A percentile compares a stretch with the other conserved stretches of the same genome.
Conservation (phyloP, 2,113 vertebrate genomes). For the Zonotrichia leucophrys region DNA sequence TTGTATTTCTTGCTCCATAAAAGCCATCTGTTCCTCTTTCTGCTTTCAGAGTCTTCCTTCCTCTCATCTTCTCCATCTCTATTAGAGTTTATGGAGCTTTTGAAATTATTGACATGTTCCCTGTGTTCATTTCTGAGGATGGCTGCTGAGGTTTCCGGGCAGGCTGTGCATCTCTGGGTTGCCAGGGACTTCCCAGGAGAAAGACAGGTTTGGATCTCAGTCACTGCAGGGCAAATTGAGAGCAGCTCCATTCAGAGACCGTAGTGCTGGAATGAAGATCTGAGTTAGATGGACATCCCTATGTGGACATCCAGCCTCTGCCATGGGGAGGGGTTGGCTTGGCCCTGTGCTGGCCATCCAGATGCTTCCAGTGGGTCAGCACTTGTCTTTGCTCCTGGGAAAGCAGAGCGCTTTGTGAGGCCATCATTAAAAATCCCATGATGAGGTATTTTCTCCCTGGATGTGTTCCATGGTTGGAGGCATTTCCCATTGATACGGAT, state of each 20-base stretch:
- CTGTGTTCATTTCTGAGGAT: neutral
- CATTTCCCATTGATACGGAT: accelerated
- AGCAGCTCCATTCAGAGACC: neutral
- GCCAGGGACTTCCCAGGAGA: neutral
- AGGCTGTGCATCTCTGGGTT: neutral
- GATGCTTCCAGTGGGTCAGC: accelerated
- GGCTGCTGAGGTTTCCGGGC: neutral
- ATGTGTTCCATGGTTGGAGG: neutral
- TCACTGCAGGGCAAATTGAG: accelerated
- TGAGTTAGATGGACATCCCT: accelerated
- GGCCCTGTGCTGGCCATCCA: neutral
- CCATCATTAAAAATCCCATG: neutral
- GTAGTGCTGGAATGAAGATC: accelerated
- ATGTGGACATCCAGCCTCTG: accelerated
- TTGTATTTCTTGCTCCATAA: constrained; percentile 41
- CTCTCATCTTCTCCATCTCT: constrained; percentile 4
- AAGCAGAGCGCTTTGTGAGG: neutral
- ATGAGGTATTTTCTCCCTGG: neutral
- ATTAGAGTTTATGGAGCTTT: neutral
- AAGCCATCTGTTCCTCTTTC: constrained; percentile 29
- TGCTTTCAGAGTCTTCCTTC: neutral
- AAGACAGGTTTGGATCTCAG: neutral
- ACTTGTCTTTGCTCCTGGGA: neutral
- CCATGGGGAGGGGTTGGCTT: accelerated
- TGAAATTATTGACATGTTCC: neutral